Conservation (phyloP, 1,140 invertebrate species). For the Cotesia glomerata region DNA sequence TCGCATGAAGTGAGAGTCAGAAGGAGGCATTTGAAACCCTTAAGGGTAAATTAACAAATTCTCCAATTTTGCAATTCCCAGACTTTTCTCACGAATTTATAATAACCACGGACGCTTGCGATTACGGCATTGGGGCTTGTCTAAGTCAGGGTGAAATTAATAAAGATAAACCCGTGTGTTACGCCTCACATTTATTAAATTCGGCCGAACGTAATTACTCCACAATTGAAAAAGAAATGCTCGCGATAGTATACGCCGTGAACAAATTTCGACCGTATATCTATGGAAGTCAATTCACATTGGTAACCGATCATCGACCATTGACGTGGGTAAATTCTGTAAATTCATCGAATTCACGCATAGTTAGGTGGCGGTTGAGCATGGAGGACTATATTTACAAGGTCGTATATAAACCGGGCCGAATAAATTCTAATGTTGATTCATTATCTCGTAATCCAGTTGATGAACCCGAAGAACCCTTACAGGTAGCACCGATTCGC, state of each 20-base stretch:
- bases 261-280: constrained; percentile 61
- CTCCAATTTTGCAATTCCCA: background rate
- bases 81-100: background rate
- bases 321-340: constrained; percentile 59
- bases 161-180: too few relatives aligned
- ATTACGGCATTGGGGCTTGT: background rate
- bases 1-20: background rate
- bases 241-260: constrained; percentile 49
- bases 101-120: background rate
- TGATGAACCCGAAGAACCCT: background rate
- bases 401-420: constrained; percentile 30
- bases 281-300: constrained; percentile 57
- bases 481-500: background rate
- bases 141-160: background rate
- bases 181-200: too few relatives aligned
- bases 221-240: too few relatives aligned
- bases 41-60: background rate
- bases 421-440: constrained; percentile 24
- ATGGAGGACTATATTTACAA: constrained; percentile 48
- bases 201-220: too few relatives aligned
- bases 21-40: background rate
- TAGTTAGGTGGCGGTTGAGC: constrained; percentile 45
- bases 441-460: constrained; percentile 39
- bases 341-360: constrained; percentile 50
- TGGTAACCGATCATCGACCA: constrained; percentile 62